Evolutionary conservation across 2,113 vertebrate species (phyloP).

Genomic region (Hemiscyllium ocellatum): DNA sequence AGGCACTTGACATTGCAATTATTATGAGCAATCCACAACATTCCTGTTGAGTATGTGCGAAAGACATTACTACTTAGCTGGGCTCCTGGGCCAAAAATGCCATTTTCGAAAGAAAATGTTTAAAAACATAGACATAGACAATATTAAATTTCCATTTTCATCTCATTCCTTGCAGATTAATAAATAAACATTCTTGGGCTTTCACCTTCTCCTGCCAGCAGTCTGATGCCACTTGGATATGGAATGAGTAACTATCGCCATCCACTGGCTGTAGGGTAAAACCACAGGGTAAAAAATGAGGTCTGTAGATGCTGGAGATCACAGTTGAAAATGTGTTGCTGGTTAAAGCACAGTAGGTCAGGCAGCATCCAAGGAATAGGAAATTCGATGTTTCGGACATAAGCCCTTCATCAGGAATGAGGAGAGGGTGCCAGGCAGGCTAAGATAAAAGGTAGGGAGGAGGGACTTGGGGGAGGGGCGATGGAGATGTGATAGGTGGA

Average conservation of each 20-base stretch:
- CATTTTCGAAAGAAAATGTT: neutral
- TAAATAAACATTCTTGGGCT: neutral
- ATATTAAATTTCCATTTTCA: neutral
- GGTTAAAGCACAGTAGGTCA: too few species aligned
- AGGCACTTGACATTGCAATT: neutral
- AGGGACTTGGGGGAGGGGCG: too few species aligned
- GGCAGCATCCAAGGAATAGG: too few species aligned
- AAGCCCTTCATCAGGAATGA: too few species aligned
- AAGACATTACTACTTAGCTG: neutral
- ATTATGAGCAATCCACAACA: neutral
- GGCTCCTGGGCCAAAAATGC: neutral
- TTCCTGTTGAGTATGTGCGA: neutral
- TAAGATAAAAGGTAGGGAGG: too few species aligned
- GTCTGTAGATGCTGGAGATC: too few species aligned
- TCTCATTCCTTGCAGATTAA: neutral
- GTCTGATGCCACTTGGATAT: neutral
- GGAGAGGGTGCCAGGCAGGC: too few species aligned
- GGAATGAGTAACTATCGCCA: neutral
- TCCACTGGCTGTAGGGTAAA: neutral
- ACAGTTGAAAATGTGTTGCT: too few species aligned
- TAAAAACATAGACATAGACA: neutral
- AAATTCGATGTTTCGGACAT: too few species aligned
- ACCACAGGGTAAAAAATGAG: too few species aligned
- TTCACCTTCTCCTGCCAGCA: neutral
- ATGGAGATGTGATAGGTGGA: too few species aligned